These are phyloP conservation scores for Listrodromus nycthemerus DNA, from an alignment of 2,888 invertebrate species.

Conservation along the genomic window DNA sequence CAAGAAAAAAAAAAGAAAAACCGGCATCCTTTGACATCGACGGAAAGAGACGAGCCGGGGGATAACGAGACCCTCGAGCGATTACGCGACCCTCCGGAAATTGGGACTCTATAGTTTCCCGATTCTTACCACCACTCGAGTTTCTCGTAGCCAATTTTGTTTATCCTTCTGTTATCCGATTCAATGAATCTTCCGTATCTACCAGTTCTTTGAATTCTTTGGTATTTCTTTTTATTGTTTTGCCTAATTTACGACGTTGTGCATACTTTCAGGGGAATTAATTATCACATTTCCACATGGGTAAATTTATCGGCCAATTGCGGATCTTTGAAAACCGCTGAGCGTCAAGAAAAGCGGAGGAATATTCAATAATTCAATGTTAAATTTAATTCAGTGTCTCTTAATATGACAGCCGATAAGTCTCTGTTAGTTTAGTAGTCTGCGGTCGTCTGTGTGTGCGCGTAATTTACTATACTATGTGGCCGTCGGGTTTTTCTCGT, in stretches of 20 bases:
- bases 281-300: too few species aligned
- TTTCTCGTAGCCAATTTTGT: conserved; percentile 8
- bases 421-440: too few species aligned
- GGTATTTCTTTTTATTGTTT: background rate
- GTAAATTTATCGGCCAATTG: too few species aligned
- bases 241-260: background rate
- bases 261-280: too few species aligned
- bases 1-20: conserved; percentile 1
- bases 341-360: too few species aligned
- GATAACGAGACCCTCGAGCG: conserved; percentile 29
- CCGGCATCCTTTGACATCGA: conserved; percentile 26
- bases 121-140: background rate
- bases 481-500: too few species aligned
- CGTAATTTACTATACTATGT: too few species aligned
- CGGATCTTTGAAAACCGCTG: too few species aligned
- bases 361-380: too few species aligned
- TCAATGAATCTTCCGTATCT: background rate
- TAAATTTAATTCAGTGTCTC: too few species aligned
- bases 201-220: background rate
- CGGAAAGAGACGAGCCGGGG: background rate
- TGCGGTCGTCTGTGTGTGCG: too few species aligned
- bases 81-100: conserved; percentile 34
- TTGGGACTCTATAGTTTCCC: conserved; percentile 21
- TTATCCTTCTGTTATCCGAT: background rate
- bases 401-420: too few species aligned